Conservation (phyloP, 1,140 invertebrate genomes). For the Lasaia peninsularis region DNA sequence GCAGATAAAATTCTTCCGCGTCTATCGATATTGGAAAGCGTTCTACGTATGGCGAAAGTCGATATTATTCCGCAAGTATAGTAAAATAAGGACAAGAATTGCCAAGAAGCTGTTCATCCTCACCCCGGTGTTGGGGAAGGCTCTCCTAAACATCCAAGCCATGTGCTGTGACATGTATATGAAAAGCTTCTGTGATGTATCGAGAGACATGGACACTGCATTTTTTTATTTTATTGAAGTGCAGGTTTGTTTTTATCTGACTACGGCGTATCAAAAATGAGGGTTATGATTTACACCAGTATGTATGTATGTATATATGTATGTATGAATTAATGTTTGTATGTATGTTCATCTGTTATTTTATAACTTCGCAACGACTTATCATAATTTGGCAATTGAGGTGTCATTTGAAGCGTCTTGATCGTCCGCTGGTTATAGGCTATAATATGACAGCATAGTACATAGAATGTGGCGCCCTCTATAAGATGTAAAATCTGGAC, state of each 20-base stretch:
- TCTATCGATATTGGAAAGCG: slow-evolving; percentile 88
- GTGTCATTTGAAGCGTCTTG: too few species aligned
- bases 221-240: slow-evolving; percentile 83
- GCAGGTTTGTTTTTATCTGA: slow-evolving; percentile 64
- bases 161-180: slow-evolving; percentile 83
- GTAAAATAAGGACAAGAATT: slow-evolving; percentile 78
- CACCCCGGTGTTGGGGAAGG: slow-evolving; percentile 83
- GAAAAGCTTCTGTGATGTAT: slow-evolving; percentile 79
- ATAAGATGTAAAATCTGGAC: too few species aligned
- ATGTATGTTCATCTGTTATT: too few species aligned
- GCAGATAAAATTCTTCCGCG: slow-evolving; percentile 84
- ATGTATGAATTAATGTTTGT: too few species aligned
- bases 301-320: too few species aligned
- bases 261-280: too few species aligned
- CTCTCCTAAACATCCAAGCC: slow-evolving; percentile 82
- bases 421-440: too few species aligned
- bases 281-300: too few species aligned
- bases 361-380: too few species aligned
- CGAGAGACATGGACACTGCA: slow-evolving; percentile 77
- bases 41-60: slow-evolving; percentile 89
- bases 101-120: slow-evolving; percentile 84
- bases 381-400: too few species aligned
- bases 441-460: too few species aligned
- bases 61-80: slow-evolving; percentile 83
- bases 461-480: too few species aligned